phyloP scores from a whole-genome alignment of 2,797 vertebrate species.

The Poliocrania exsul region DNA sequence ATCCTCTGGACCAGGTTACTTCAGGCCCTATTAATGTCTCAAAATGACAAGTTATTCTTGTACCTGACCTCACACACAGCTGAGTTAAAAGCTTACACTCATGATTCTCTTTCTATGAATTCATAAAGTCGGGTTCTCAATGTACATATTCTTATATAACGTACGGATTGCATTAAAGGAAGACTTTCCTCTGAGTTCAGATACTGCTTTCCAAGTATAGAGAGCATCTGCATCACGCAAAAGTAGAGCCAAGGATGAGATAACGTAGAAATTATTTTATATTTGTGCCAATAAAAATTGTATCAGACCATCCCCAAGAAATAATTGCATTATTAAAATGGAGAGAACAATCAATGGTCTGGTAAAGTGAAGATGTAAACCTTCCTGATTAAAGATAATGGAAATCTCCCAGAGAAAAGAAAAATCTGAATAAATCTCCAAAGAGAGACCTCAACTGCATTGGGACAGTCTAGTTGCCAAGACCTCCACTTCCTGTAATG shows the following conservation, averaged over 20 bases:
- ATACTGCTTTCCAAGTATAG: slow-evolving; percentile 10
- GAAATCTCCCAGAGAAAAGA: background rate
- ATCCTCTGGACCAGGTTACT: background rate
- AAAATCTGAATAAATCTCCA: background rate
- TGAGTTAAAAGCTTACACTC: background rate
- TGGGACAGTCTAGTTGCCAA: background rate
- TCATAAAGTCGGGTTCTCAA: background rate
- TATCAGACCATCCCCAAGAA: slow-evolving; percentile 16
- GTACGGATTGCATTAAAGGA: background rate
- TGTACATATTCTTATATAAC: background rate
- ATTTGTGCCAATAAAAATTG: slow-evolving; percentile 45
- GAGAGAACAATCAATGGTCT: background rate
- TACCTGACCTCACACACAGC: background rate
- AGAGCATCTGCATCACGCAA: slow-evolving; percentile 19
- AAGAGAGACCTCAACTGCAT: background rate
- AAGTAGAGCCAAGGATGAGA: slow-evolving; percentile 36
- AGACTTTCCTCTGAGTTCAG: slow-evolving; percentile 5
- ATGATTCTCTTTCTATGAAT: background rate
- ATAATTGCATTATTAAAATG: background rate
- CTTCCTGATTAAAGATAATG: background rate
- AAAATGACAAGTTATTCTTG: background rate
- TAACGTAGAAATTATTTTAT: slow-evolving; percentile 33
- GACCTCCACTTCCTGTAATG: background rate
- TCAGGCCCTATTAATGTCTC: background rate
- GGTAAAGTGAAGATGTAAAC: slow-evolving; percentile 10